Conservation (phyloP, 2,888 invertebrate species). For the Coronaproctus castanopsis region DNA sequence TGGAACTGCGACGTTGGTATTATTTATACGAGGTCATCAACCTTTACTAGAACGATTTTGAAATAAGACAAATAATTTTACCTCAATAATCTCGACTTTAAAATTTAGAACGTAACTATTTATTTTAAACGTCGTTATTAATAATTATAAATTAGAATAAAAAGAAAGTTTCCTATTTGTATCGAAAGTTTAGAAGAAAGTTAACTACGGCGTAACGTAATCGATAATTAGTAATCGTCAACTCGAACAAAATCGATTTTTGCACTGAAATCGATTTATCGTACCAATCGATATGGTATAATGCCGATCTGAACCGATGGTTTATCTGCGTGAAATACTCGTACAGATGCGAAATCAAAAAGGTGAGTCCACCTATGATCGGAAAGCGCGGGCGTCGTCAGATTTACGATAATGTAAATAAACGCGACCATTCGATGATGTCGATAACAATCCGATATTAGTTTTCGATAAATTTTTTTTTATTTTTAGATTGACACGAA, state of each 20-base stretch:
- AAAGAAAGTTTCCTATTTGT: too few relatives aligned
- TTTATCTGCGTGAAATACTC: background rate
- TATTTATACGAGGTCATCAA: too few relatives aligned
- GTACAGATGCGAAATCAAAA: background rate
- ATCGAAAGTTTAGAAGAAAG: background rate
- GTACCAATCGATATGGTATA: background rate
- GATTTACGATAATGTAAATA: background rate
- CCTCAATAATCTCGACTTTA: too few relatives aligned
- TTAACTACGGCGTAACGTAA: background rate
- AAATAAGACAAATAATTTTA: too few relatives aligned
- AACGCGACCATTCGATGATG: background rate
- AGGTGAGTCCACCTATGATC: background rate
- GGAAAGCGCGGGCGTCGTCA: background rate
- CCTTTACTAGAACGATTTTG: too few relatives aligned
- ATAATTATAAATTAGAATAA: too few relatives aligned
- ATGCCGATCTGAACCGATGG: background rate
- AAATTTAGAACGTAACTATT: too few relatives aligned
- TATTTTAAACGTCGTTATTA: too few relatives aligned
- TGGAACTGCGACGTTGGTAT: too few relatives aligned
- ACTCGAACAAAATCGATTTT: background rate
- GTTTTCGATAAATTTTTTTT: background rate
- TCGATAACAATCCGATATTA: background rate
- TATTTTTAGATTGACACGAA: too few relatives aligned
- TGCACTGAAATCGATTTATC: background rate
- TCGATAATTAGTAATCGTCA: background rate